These are phyloP conservation scores for Lonchura striata DNA, from an alignment of 2,113 vertebrate genomes.

Conservation along the genomic window DNA sequence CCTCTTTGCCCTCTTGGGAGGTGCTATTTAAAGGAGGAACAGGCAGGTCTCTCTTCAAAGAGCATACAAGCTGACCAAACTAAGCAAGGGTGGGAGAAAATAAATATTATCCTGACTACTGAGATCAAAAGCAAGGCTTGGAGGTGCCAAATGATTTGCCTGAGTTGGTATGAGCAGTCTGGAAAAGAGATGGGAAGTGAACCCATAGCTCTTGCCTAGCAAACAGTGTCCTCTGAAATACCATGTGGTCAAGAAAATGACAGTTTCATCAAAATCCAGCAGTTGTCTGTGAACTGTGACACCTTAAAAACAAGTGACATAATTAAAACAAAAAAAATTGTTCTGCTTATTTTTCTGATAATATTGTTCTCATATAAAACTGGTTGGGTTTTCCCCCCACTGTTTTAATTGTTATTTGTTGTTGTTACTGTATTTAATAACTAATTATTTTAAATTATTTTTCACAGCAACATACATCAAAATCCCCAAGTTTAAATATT, in stretches of 20 bases:
- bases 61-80: background rate
- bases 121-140: background rate
- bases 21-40: slow-evolving; percentile 16
- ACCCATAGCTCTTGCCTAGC: background rate
- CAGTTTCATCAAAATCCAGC: background rate
- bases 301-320: background rate
- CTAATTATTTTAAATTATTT: background rate
- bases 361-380: background rate
- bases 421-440: background rate
- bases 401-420: background rate
- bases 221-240: background rate
- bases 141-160: background rate
- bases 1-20: slow-evolving; percentile 13
- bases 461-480: background rate
- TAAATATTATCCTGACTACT: background rate
- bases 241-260: background rate
- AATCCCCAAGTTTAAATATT: background rate
- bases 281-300: background rate
- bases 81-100: slow-evolving; percentile 10
- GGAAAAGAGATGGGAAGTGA: background rate
- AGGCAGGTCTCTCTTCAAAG: slow-evolving; percentile 24
- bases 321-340: background rate
- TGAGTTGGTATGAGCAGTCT: background rate
- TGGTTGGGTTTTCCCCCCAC: rapidly evolving
- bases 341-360: background rate